phyloP scores from a whole-genome alignment of 2,113 vertebrate genomes.

The Corvus hawaiiensis region DNA sequence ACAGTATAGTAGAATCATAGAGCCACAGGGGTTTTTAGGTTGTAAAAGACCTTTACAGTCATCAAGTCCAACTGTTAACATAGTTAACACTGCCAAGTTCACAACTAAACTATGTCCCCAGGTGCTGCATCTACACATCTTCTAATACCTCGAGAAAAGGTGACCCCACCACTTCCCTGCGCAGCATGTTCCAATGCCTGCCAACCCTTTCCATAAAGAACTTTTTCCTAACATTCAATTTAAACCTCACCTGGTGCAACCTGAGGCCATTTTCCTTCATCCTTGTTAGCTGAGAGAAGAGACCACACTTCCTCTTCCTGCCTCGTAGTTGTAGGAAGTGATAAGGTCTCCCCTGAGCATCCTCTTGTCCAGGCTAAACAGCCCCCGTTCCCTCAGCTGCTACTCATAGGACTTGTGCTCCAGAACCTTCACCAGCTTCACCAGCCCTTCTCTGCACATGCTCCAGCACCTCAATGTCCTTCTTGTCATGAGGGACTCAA shows the following conservation, averaged over 20 bases:
- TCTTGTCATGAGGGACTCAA: background rate
- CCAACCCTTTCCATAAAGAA: background rate
- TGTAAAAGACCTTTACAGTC: background rate
- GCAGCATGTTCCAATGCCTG: background rate
- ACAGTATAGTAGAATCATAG: background rate
- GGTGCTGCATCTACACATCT: background rate
- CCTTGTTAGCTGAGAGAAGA: background rate
- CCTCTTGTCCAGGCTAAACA: background rate
- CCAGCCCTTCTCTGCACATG: background rate
- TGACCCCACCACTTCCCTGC: background rate
- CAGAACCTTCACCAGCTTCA: background rate
- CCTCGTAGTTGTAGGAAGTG: background rate
- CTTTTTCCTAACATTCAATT: background rate
- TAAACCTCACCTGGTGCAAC: background rate
- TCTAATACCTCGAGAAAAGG: background rate
- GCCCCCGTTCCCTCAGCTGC: background rate
- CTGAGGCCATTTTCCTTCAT: background rate
- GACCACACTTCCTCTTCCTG: accelerated
- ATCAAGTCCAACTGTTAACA: background rate
- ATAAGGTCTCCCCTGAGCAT: background rate
- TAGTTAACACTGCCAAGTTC: background rate
- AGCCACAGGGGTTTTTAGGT: background rate
- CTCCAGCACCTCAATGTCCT: background rate
- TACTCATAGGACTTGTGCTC: background rate
- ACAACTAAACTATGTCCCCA: background rate